phyloP scores from a whole-genome alignment of 1,140 invertebrate species.

The Drosophila yakuba region DNA sequence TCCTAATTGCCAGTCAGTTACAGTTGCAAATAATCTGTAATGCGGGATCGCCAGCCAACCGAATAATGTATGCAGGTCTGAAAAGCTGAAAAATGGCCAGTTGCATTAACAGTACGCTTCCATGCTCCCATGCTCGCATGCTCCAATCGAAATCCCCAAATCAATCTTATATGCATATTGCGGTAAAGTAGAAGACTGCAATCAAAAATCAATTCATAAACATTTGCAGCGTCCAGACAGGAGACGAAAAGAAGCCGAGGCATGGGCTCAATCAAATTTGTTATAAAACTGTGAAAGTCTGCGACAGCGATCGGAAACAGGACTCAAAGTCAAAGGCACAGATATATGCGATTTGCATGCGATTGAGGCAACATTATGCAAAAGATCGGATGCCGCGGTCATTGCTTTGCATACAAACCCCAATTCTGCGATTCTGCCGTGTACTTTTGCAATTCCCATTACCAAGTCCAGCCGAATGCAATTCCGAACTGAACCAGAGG shows the following conservation, averaged over 20 bases:
- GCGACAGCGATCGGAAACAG: slow-evolving; percentile 80
- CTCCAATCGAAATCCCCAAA: slow-evolving; percentile 14
- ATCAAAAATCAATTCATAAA: slow-evolving; percentile 84
- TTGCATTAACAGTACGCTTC: slow-evolving; percentile 45
- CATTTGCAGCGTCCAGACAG: slow-evolving; percentile 80
- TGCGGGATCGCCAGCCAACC: slow-evolving; percentile 38
- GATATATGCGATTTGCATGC: slow-evolving; percentile 67
- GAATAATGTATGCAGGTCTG: slow-evolving; percentile 18
- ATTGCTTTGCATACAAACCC: slow-evolving; percentile 74
- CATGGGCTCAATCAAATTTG: slow-evolving; percentile 79
- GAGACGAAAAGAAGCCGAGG: slow-evolving; percentile 25
- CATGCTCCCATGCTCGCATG: not conserved
- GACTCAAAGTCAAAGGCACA: slow-evolving; percentile 64
- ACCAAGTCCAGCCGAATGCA: not conserved
- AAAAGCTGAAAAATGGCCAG: slow-evolving; percentile 5
- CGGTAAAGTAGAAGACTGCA: slow-evolving; percentile 47
- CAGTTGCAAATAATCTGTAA: slow-evolving; percentile 20
- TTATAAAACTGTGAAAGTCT: slow-evolving; percentile 83
- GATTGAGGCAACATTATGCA: slow-evolving; percentile 63
- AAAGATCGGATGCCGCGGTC: slow-evolving; percentile 29
- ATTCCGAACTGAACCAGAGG: slow-evolving; percentile 17
- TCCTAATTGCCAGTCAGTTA: slow-evolving; percentile 67
- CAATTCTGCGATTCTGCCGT: slow-evolving; percentile 11
- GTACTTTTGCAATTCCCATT: slow-evolving; percentile 1
- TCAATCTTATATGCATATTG: slow-evolving; percentile 52